phyloP scores from a whole-genome alignment of 2,888 invertebrate genomes.

The Parnassius glacialis region DNA sequence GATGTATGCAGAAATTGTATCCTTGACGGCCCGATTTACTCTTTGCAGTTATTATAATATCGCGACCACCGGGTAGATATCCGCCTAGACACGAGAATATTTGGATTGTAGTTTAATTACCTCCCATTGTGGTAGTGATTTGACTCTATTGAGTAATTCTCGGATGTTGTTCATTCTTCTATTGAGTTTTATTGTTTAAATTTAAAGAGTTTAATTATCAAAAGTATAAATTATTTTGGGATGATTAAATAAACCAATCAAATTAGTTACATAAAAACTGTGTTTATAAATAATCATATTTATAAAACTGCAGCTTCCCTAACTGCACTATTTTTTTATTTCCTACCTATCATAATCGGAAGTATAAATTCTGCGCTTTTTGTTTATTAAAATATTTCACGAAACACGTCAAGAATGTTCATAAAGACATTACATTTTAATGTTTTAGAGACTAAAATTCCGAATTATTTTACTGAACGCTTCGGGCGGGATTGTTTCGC shows the following conservation, averaged over 20 bases:
- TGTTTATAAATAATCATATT: no score
- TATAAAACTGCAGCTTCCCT: no score
- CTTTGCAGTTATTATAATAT: constrained; percentile 54
- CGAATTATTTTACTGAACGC: constrained; percentile 31
- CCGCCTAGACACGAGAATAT: constrained; percentile 68
- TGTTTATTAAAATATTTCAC: constrained; percentile 9
- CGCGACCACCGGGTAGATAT: constrained; percentile 74
- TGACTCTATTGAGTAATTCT: constrained; percentile 41
- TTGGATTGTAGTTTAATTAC: constrained; percentile 77
- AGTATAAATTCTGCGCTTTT: neutral
- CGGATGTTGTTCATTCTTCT: constrained; percentile 30
- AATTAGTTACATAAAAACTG: no score
- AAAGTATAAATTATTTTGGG: no score
- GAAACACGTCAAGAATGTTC: constrained; percentile 17
- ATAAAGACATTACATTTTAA: constrained; percentile 24
- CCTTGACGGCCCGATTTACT: constrained; percentile 30
- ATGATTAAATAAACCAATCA: no score
- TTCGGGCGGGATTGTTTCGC: constrained; percentile 50
- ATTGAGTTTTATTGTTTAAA: constrained; percentile 17
- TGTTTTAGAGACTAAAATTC: constrained; percentile 15
- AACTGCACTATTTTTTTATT: no score
- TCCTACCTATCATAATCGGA: neutral
- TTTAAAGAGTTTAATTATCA: neutral
- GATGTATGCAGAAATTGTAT: constrained; percentile 37
- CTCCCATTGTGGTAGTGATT: constrained; percentile 70